Evolutionary conservation across 2,113 vertebrate species (phyloP).

Genomic region (Terrapene triunguis): DNA sequence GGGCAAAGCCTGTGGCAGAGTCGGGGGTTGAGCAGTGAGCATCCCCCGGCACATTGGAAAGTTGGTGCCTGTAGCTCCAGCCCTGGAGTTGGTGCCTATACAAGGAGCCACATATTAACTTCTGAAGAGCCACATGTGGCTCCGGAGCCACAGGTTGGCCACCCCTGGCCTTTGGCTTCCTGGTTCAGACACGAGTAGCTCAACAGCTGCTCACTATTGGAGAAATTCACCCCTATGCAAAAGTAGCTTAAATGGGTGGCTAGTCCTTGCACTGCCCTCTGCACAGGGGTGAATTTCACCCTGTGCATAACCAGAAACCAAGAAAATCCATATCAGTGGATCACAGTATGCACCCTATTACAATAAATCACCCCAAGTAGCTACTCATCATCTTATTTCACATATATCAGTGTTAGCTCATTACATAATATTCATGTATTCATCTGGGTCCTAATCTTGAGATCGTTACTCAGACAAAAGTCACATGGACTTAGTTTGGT

Average conservation of each 20-base stretch:
- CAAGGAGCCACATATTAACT: too few species aligned
- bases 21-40: too few species aligned
- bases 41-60: too few species aligned
- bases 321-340: neutral
- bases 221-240: rapidly evolving
- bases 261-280: rapidly evolving
- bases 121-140: too few species aligned
- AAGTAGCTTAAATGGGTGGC: neutral
- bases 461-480: neutral
- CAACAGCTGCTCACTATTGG: rapidly evolving
- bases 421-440: neutral
- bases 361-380: rapidly evolving
- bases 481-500: neutral
- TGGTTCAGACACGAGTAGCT: rapidly evolving
- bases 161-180: too few species aligned
- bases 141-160: too few species aligned
- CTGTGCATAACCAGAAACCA: rapidly evolving
- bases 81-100: too few species aligned
- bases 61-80: too few species aligned
- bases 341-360: rapidly evolving
- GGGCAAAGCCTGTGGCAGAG: too few species aligned
- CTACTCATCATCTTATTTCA: rapidly evolving
- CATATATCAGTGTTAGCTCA: neutral
- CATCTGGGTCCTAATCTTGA: neutral
- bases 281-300: neutral